Evolutionary conservation across 2,113 vertebrate species (phyloP).

Genomic region (Gasterosteus aculeatus): DNA sequence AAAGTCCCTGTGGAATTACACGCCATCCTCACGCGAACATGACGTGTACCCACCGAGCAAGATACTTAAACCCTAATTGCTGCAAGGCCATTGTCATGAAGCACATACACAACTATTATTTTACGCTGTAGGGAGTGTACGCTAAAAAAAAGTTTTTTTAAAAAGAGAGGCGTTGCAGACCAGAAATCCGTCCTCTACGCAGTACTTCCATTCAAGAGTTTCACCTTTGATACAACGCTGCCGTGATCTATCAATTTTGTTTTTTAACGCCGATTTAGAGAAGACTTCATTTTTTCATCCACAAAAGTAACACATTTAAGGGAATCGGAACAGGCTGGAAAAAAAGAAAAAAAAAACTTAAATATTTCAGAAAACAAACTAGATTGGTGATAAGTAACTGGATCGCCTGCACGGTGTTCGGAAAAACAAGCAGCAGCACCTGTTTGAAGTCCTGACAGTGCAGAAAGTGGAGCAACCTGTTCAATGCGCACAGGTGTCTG

Average conservation of each 20-base stretch:
- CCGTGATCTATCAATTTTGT: background rate
- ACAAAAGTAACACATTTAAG: background rate
- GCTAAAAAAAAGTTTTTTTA: background rate
- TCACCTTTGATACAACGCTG: background rate
- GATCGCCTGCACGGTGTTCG: conserved; percentile 7
- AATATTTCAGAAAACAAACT: background rate
- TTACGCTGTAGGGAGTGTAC: background rate
- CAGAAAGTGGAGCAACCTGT: conserved; percentile 67
- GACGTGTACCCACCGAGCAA: background rate
- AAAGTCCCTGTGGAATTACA: background rate
- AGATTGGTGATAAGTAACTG: background rate
- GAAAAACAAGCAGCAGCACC: conserved; percentile 8
- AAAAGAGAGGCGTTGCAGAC: background rate
- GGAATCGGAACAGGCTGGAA: background rate
- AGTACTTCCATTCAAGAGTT: background rate
- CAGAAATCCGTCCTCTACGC: background rate
- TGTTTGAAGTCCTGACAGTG: conserved; percentile 20
- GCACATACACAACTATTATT: background rate
- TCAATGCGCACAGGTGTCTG: conserved; percentile 40
- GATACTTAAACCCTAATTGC: background rate
- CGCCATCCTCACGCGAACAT: background rate
- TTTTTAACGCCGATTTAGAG: background rate
- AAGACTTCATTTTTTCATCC: background rate
- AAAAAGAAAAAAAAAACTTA: background rate
- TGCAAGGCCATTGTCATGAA: background rate